Evolutionary conservation across 2,888 invertebrate species (phyloP).

Genomic region (Halocaridina rubra): DNA sequence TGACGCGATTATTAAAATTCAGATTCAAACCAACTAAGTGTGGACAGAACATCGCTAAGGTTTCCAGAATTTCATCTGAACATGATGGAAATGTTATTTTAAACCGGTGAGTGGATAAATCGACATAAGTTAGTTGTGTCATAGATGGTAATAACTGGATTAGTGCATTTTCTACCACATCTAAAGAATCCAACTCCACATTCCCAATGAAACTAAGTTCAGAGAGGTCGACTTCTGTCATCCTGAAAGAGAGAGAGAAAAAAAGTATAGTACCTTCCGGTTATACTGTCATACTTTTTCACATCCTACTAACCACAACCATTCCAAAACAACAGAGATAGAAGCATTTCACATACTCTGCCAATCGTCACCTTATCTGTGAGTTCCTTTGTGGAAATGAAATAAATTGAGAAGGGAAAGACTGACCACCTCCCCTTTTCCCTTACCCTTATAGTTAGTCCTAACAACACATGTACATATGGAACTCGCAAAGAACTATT

Average conservation of each 20-base stretch:
- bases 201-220: conserved; percentile 32
- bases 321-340: no score
- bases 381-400: no score
- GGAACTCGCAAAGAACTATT: no score
- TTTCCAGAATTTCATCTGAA: conserved; percentile 19
- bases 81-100: conserved; percentile 44
- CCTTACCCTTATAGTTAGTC: no score
- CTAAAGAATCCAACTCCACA: conserved; percentile 35
- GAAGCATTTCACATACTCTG: no score
- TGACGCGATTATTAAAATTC: conserved; percentile 45
- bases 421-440: no score
- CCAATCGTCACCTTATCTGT: no score
- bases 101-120: conserved; percentile 29
- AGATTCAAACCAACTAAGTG: conserved; percentile 23
- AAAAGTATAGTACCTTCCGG: no score
- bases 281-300: no score
- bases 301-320: no score
- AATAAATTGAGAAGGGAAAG: no score
- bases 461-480: neutral
- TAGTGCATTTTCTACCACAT: conserved; percentile 22
- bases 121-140: conserved; percentile 21
- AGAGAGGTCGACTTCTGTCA: conserved; percentile 30
- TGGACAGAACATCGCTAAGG: conserved; percentile 30
- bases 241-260: conserved; percentile 5
- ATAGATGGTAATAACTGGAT: conserved; percentile 26